Conservation (phyloP, 2,797 vertebrate species). For the Coilia nasus region DNA sequence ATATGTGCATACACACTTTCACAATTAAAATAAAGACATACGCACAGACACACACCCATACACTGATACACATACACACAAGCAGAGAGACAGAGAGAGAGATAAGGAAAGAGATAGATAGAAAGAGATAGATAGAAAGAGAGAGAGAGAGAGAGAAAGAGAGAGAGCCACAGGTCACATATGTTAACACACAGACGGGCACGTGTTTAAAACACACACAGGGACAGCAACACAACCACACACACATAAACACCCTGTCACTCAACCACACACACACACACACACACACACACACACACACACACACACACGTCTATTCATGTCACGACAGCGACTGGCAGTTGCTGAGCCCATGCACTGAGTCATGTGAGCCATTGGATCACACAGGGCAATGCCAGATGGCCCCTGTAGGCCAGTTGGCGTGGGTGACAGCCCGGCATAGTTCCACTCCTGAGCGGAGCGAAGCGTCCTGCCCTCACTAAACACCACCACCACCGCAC, state of each 20-base stretch:
- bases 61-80: too few relatives aligned
- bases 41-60: too few relatives aligned
- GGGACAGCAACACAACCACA: too few relatives aligned
- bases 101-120: too few relatives aligned
- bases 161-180: too few relatives aligned
- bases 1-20: neutral
- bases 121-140: too few relatives aligned
- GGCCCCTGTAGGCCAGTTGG: neutral
- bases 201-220: too few relatives aligned
- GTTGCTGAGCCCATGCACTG: neutral
- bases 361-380: neutral
- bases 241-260: too few relatives aligned
- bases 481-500: too few relatives aligned
- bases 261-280: neutral
- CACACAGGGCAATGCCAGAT: neutral
- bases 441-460: neutral
- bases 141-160: too few relatives aligned
- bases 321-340: neutral
- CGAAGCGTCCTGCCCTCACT: neutral
- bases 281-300: constrained; percentile 15
- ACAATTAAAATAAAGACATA: neutral
- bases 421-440: neutral
- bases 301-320: constrained; percentile 19
- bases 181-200: too few relatives aligned
- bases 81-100: too few relatives aligned